phyloP scores from a whole-genome alignment of 2,797 vertebrate genomes.

The Poeciliopsis turneri region DNA sequence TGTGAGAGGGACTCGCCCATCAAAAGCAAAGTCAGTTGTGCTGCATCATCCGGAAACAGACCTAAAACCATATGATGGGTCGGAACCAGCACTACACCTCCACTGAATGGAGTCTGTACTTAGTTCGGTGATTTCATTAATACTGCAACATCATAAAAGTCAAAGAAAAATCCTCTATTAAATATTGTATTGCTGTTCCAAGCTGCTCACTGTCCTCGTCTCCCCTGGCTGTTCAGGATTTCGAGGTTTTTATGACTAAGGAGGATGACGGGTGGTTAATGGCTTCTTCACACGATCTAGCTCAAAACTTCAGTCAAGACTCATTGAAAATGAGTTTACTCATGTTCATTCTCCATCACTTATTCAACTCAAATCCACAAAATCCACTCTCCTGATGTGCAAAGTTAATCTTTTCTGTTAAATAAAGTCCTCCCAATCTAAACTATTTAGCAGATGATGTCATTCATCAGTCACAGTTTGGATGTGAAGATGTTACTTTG shows the following conservation, averaged over 20 bases:
- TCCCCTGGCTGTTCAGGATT: conserved; percentile 24
- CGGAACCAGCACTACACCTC: conserved; percentile 6
- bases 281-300: conserved; percentile 9
- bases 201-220: conserved; percentile 8
- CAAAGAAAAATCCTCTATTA: conserved; percentile 6
- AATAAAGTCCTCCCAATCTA: not conserved
- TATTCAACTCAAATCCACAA: not conserved
- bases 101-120: not conserved
- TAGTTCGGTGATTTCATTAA: conserved; percentile 11
- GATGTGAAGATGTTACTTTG: not conserved
- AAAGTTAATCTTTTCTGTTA: not conserved
- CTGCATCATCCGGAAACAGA: conserved; percentile 35
- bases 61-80: conserved; percentile 10
- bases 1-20: conserved; percentile 40
- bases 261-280: conserved; percentile 55
- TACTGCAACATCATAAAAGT: conserved; percentile 17
- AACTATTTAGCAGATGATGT: not conserved
- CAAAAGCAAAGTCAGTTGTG: conserved; percentile 33
- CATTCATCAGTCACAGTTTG: not conserved
- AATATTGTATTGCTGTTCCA: conserved; percentile 15
- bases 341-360: not conserved
- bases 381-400: not conserved
- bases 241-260: conserved; percentile 33
- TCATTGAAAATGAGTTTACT: not conserved
- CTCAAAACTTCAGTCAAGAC: not conserved